phyloP scores from a whole-genome alignment of 2,888 invertebrate genomes.

The Diplazon laetatorius region DNA sequence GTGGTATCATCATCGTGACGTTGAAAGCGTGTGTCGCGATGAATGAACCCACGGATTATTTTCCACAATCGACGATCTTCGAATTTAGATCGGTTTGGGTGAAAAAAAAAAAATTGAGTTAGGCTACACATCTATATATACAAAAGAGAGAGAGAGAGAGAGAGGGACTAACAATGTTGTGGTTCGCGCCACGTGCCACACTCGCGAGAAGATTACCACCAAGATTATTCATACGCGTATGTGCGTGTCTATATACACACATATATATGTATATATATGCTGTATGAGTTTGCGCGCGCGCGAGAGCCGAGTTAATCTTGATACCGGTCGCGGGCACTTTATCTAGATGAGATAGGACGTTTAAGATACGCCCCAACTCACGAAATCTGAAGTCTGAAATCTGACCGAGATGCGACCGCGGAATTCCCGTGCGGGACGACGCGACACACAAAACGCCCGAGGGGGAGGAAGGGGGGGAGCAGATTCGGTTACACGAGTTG shows the following conservation, averaged over 20 bases:
- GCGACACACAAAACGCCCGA: slow-evolving; percentile 41
- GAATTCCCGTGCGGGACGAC: slow-evolving; percentile 57
- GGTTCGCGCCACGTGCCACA: slow-evolving; percentile 70
- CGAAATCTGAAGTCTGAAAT: slow-evolving; percentile 79
- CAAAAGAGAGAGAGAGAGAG: slow-evolving; percentile 55
- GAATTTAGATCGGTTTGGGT: slow-evolving; percentile 78
- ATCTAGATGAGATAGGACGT: slow-evolving; percentile 82
- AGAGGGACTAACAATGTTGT: slow-evolving; percentile 40
- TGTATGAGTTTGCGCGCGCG: slow-evolving; percentile 52
- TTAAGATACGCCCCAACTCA: slow-evolving; percentile 78
- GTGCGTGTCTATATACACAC: slow-evolving; percentile 65
- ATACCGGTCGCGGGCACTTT: slow-evolving; percentile 74
- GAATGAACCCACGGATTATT: slow-evolving; percentile 64
- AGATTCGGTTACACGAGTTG: slow-evolving; percentile 71
- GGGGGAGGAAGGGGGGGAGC: neutral
- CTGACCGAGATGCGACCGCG: slow-evolving; percentile 74
- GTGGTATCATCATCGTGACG: neutral
- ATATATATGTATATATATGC: slow-evolving; percentile 63
- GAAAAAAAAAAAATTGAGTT: no score
- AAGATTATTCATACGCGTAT: slow-evolving; percentile 65
- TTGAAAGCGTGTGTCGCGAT: slow-evolving; percentile 39
- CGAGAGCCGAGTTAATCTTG: slow-evolving; percentile 77
- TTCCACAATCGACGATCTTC: slow-evolving; percentile 72
- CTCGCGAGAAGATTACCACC: slow-evolving; percentile 73
- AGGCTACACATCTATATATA: no score